Evolutionary conservation across 2,113 vertebrate species (phyloP), one percentile per base, ranked within the genome.

Genomic region (Zosterops pallidus): DNA sequence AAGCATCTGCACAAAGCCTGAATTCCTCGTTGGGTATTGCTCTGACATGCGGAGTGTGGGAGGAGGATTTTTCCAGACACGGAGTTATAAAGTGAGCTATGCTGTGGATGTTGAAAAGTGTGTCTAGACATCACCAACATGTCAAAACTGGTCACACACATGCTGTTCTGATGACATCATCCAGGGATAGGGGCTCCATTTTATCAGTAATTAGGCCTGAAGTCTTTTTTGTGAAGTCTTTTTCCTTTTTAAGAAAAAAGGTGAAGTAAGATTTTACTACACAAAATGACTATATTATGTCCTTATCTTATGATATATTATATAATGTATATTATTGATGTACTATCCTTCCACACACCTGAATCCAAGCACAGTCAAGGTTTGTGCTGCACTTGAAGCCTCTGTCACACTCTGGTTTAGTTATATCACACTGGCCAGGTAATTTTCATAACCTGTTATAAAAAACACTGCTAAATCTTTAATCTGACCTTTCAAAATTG

Each of bases 1-100:
- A 96, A 70, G 26, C 53, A 82, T 22, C 76, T 83, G 81, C 68
- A 92, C 81, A 90, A 82, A 85, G 64, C 64, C 46, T 25, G 25
- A 44, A 92, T 84, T 83, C 84, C 64, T 92, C 8, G 2, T 22
- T 44, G 87, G 37, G 15, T 70, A 82, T 23, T 89, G 84, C 68
- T 95, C 87, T 85, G 57, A 95, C 68, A 94, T 44, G 71, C 13
- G 8, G 56, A 77, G 81, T 88, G 82, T 89, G 79, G 90, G 89
- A 82, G 80, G 70, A 95, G 69, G 76, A 95, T 62, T 95, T 83
- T 94, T 94, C 71, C 76, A 96, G 94, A 90, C 55, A 39, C 37
- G 12, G 33, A 92, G 14, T 82, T 82, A 89, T 79, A 64, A 92
- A 93, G 35, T 50, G 53, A 92, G 80, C 56, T 93, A 90, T 94